Conservation (phyloP, 2,797 vertebrate species). For the Pampus argenteus region DNA sequence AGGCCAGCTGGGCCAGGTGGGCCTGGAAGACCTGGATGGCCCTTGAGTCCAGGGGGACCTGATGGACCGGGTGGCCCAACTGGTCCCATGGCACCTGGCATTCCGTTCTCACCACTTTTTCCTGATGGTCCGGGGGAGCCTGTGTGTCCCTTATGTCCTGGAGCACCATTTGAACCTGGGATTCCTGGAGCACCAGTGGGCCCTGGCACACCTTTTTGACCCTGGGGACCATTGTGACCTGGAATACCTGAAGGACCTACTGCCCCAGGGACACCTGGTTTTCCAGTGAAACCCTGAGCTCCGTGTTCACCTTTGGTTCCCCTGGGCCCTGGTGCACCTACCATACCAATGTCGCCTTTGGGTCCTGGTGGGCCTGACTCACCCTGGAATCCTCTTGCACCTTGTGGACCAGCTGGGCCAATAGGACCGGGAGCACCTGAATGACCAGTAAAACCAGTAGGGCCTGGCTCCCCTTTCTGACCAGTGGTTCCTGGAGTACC, state of each 20-base stretch:
- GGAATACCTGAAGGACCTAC: slow-evolving; percentile 87
- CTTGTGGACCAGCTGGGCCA: slow-evolving; percentile 89
- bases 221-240: slow-evolving; percentile 89
- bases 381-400: slow-evolving; percentile 90
- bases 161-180: slow-evolving; percentile 86
- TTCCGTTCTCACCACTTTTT: slow-evolving; percentile 88
- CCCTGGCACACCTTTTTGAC: slow-evolving; percentile 90
- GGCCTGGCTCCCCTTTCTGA: slow-evolving; percentile 93
- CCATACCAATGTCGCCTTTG: slow-evolving; percentile 90
- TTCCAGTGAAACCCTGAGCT: slow-evolving; percentile 89
- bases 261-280: slow-evolving; percentile 90
- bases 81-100: slow-evolving; percentile 89
- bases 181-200: slow-evolving; percentile 85
- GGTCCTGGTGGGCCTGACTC: slow-evolving; percentile 86
- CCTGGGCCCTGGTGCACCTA: slow-evolving; percentile 86
- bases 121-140: slow-evolving; percentile 88
- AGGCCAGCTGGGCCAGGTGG: slow-evolving; percentile 90
- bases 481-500: slow-evolving; percentile 91
- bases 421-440: slow-evolving; percentile 85
- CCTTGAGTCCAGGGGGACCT: slow-evolving; percentile 89
- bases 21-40: slow-evolving; percentile 90
- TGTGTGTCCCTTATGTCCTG: slow-evolving; percentile 89
- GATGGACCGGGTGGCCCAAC: slow-evolving; percentile 85
- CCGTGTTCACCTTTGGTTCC: slow-evolving; percentile 93
- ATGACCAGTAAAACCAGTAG: slow-evolving; percentile 88